Conservation (phyloP, 2,888 invertebrate genomes). For the Oxystoma pomonae region DNA sequence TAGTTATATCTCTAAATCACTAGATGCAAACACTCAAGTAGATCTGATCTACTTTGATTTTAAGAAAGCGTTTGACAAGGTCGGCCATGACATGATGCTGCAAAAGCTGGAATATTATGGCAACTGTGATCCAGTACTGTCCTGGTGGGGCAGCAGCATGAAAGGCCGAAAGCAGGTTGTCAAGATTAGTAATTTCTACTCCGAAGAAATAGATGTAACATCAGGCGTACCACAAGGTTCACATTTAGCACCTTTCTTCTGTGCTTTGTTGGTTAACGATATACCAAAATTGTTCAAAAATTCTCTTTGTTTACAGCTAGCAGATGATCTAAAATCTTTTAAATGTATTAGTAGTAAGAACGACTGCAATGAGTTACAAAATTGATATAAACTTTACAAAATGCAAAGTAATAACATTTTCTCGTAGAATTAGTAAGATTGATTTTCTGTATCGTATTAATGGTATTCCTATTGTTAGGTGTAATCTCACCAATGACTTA, state of each 20-base stretch:
- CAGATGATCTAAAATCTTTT: neutral
- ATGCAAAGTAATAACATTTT: neutral
- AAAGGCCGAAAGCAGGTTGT: neutral
- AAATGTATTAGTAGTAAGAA: neutral
- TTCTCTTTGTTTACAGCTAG: neutral
- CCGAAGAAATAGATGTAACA: no score
- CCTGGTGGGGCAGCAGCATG: neutral
- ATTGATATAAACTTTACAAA: neutral
- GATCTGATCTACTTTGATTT: neutral
- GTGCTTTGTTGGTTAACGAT: neutral
- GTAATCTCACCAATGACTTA: neutral
- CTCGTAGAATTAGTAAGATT: neutral
- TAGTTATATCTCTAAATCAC: neutral
- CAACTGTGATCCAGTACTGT: neutral
- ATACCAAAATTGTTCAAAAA: neutral
- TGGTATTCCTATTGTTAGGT: neutral
- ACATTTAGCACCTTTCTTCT: neutral
- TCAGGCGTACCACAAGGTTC: no score
- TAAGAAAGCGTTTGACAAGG: neutral
- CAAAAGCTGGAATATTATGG: neutral
- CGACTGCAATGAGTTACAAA: neutral
- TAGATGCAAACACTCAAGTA: neutral
- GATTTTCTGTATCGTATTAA: neutral
- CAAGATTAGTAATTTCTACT: neutral
- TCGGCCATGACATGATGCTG: neutral